These are phyloP conservation scores for Notiomystis cincta DNA, from an alignment of 2,113 vertebrate genomes.

Conservation along the genomic window DNA sequence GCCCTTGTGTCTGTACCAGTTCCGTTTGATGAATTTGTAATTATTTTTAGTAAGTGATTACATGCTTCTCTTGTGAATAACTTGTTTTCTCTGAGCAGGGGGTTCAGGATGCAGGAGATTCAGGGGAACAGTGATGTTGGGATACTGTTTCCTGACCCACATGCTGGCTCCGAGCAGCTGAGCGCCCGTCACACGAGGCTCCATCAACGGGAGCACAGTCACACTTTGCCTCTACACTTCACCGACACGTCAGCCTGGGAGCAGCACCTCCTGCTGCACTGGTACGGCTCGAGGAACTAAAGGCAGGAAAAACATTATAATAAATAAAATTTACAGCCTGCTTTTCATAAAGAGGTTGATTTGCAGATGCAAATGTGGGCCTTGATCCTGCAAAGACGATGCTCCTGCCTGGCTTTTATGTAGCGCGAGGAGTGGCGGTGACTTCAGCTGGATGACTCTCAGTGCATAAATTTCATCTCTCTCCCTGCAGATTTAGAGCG, in stretches of 20 bases:
- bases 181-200: background rate
- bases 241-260: background rate
- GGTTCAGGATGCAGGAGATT: background rate
- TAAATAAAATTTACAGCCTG: background rate
- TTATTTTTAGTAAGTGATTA: background rate
- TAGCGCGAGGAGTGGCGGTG: background rate
- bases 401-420: background rate
- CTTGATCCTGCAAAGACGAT: background rate
- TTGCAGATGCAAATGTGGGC: background rate
- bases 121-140: background rate
- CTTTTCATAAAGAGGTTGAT: background rate
- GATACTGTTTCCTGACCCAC: background rate
- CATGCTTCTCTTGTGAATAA: background rate
- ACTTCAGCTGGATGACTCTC: slow-evolving; percentile 20
- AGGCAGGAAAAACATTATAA: background rate
- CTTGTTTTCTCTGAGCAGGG: background rate
- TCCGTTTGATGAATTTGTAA: background rate
- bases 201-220: background rate
- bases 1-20: background rate
- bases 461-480: background rate
- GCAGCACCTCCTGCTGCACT: background rate
- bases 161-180: background rate
- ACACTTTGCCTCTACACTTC: background rate
- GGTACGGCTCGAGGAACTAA: background rate
- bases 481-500: background rate